Conservation (phyloP, 2,113 vertebrate species). For the Marmota monax region DNA sequence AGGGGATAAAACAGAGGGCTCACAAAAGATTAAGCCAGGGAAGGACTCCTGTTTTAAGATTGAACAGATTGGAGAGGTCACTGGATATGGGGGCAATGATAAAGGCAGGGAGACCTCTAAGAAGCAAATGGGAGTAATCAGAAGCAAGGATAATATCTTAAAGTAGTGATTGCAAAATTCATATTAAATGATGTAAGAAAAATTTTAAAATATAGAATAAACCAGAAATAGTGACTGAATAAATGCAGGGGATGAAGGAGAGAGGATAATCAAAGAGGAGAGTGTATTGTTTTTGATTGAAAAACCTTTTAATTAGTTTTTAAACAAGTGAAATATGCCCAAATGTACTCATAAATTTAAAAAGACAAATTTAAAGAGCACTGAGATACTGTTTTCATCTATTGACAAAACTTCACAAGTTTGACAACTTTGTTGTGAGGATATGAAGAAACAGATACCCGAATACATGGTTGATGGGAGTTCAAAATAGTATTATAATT, state of each 20-base stretch:
- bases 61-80: not conserved
- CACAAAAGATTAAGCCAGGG: not conserved
- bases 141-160: not conserved
- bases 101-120: not conserved
- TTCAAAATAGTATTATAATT: not conserved
- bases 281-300: not conserved
- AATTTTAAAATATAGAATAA: not conserved
- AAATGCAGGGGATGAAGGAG: not conserved
- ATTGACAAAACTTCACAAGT: not conserved
- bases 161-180: not conserved
- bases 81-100: not conserved
- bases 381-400: not conserved
- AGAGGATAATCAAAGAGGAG: not conserved
- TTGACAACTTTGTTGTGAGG: not conserved
- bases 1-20: not conserved
- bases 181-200: not conserved
- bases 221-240: not conserved
- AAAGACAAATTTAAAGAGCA: not conserved
- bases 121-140: not conserved
- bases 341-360: not conserved
- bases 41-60: not conserved
- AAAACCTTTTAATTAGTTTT: not conserved
- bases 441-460: not conserved
- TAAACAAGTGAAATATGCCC: not conserved
- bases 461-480: not conserved